A percentile compares a stretch with the other conserved stretches of the same genome.
phyloP scores from a whole-genome alignment of 2,113 vertebrate genomes.

The Hyperoodon ampullatus region DNA sequence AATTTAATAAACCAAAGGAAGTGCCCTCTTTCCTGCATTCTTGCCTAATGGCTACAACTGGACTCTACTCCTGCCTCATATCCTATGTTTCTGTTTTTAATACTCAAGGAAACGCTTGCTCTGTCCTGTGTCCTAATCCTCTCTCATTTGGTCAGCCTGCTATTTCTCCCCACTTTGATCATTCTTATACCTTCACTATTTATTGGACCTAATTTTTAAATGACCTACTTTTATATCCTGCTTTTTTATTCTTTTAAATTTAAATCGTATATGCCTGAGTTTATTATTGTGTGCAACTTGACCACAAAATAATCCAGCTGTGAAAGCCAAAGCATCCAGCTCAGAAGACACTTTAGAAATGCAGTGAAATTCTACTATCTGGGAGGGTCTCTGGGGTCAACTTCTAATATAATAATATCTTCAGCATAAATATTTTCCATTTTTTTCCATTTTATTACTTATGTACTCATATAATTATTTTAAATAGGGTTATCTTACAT shows the following conservation, averaged over 20 bases:
- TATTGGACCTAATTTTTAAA: neutral
- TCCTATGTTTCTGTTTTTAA: neutral
- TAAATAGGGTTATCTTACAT: neutral
- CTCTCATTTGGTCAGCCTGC: neutral
- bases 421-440: neutral
- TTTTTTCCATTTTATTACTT: neutral
- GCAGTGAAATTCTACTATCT: neutral
- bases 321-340: neutral
- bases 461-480: conserved; percentile 8
- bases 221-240: neutral
- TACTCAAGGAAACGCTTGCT: neutral
- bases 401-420: neutral
- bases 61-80: neutral
- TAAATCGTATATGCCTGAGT: neutral
- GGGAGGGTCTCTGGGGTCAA: neutral
- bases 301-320: neutral
- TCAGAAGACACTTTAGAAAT: neutral
- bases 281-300: neutral
- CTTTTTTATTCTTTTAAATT: neutral
- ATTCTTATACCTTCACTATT: neutral
- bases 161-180: neutral
- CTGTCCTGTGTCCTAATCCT: neutral
- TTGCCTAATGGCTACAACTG: neutral
- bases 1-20: neutral
- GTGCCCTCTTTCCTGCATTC: neutral